Conservation (phyloP, 1,140 invertebrate species). For the Gryllus bimaculatus region DNA sequence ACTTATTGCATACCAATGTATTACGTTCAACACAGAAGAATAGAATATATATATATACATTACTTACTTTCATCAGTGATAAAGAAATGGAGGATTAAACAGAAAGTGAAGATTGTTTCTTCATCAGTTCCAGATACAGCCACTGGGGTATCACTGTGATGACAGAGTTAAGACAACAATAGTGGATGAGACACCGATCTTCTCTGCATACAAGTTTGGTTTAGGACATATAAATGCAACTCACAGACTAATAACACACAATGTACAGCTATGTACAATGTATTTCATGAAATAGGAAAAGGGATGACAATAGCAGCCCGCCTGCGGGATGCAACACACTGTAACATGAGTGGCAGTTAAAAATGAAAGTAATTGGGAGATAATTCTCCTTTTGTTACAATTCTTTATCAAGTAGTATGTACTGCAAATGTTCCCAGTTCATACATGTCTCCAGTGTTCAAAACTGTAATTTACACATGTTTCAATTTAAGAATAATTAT, state of each 20-base stretch:
- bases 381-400: too few relatives aligned
- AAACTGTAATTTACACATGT: background rate
- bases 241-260: background rate
- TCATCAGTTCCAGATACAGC: background rate
- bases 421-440: background rate
- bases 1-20: constrained; percentile 1
- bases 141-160: background rate
- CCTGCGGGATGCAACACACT: background rate
- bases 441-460: background rate
- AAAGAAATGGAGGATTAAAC: background rate
- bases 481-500: background rate
- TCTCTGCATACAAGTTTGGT: background rate
- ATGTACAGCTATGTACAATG: background rate
- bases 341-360: background rate
- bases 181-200: background rate
- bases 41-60: background rate
- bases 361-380: background rate
- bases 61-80: background rate
- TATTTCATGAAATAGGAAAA: background rate
- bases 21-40: background rate
- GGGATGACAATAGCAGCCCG: background rate
- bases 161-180: background rate
- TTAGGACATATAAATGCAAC: background rate
- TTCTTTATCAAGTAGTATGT: background rate
- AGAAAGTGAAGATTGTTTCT: background rate